Evolutionary conservation across 2,888 invertebrate species (phyloP), one percentile per base, ranked within the genome.

Genomic region (Euplexia lucipara): DNA sequence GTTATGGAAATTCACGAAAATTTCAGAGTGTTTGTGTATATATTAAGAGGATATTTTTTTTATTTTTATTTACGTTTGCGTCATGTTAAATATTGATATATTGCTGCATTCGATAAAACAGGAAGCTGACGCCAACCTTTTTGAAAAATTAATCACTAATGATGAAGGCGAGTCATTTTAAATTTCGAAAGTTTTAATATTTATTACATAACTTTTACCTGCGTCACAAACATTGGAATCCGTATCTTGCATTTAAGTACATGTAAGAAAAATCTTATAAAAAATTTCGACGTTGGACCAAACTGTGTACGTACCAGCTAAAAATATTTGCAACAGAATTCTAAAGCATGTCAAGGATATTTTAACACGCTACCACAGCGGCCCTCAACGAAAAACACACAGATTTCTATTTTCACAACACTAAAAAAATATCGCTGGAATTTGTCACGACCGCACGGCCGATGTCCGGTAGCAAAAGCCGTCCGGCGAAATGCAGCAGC

Each of bases 401-500:
- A 34, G 39, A 59, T 59, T 54, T 78, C 22, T 56, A 78, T 66
- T 72, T 58, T 30, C 47, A 45, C 44, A 64, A 22, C 35, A 57
- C 51, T 53, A 66, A 56, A 73, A 78, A 78, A 74, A 74, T 42
- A 66, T 58, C 22, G 42, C 34, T 3, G 5, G 18, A 30, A 48
- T 71, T 45, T 56, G 12, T 47, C 41, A 63, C 41, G 32, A 51
- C 56, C 48, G 8, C 56, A 51, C 32, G 12, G 5, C 52, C 35
- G 37, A 74, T 67, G 41, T 78, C 59, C 58, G 39, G 56, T 35
- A 34, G 30, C 39, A 60, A 78, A 73, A 74, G 52, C 39, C 52
- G 7, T 32, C 47, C 39, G 52, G 47, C n/a, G 20, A 60, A 78
- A 60, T 75, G 59, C 79, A 67, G 48, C 78, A 41, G 35, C 60